Evolutionary conservation across 2,888 invertebrate species (phyloP), one percentile per base, ranked within the genome.

Genomic region (Axea sp.): DNA sequence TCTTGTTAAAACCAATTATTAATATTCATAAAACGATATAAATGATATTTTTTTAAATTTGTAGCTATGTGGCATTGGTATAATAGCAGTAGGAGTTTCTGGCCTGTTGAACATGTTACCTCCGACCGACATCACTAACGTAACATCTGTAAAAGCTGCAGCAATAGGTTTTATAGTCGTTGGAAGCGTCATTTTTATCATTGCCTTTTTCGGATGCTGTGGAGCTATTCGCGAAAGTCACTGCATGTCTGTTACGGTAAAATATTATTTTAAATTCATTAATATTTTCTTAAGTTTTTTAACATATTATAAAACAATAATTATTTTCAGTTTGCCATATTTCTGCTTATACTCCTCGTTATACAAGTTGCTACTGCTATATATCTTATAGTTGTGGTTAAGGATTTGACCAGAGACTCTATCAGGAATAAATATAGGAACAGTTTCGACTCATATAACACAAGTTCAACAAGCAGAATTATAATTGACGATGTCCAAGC

Each of bases 1-100:
- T n/a, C n/a, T n/a, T n/a, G n/a, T n/a, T n/a, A n/a, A n/a, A n/a
- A n/a, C n/a, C n/a, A n/a, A n/a, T n/a, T n/a, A n/a, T n/a, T n/a
- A n/a, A n/a, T n/a, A 19, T 19, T 19, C 4, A 19, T 19, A 3
- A 19, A 19, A 19, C 19, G 19, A 19, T 19, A 19, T 19, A 19
- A 19, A 3, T 4, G 19, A 19, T 19, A 3, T 19, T 6, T 77
- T 80, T 89, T 89, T 30, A n/a, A n/a, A n/a, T n/a, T n/a, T n/a
- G n/a, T 89, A 94, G 94, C 85, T 94, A 82, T 91, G 92, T 78
- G 94, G 94, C 53, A 88, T 94, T 77, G 91, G 91, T 19, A 89
- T 93, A 73, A 89, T 94, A 62, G 90, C 92, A 22, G 88, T 92
- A 65, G 94, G 94, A 24, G 90, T 92, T 1, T 85, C 93, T 17